A percentile compares a stretch with the other conserved stretches of the same genome.
phyloP scores from a whole-genome alignment of 2,797 vertebrate species.

The Enteromius fasciolatus region DNA sequence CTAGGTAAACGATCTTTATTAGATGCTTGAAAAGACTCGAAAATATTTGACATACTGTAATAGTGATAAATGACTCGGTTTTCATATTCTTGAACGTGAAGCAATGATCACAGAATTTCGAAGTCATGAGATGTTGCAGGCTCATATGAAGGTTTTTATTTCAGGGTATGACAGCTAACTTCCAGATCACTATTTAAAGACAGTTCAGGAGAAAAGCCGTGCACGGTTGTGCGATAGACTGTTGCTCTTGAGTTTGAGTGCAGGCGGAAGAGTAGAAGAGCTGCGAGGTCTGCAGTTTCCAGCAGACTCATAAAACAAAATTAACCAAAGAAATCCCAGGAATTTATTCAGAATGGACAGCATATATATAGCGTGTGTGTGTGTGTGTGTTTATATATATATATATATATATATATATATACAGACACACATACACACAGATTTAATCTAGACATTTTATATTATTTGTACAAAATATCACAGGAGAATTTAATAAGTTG shows the following conservation, averaged over 20 bases:
- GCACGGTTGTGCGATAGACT: not conserved
- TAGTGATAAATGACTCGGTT: not conserved
- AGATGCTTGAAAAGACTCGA: not conserved
- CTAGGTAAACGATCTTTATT: not conserved
- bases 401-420: too few relatives aligned
- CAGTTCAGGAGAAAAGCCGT: not conserved
- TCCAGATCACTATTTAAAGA: not conserved
- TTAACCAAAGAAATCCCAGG: not conserved
- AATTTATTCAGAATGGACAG: not conserved
- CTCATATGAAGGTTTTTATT: not conserved
- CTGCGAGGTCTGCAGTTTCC: not conserved
- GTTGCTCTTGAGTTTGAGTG: not conserved
- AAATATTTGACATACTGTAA: not conserved
- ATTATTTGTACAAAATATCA: not conserved
- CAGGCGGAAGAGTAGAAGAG: not conserved
- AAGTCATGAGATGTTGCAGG: not conserved
- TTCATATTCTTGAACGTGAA: not conserved
- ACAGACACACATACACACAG: not conserved
- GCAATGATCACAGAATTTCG: not conserved
- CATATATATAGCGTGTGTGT: not conserved
- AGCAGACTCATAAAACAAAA: not conserved
- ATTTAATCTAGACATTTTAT: not conserved
- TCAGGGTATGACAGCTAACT: not conserved
- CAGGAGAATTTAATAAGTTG: not conserved
- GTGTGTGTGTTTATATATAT: too few relatives aligned